These are phyloP conservation scores for Latrodectus hesperus DNA, from an alignment of 2,888 invertebrate species.

Conservation along the genomic window DNA sequence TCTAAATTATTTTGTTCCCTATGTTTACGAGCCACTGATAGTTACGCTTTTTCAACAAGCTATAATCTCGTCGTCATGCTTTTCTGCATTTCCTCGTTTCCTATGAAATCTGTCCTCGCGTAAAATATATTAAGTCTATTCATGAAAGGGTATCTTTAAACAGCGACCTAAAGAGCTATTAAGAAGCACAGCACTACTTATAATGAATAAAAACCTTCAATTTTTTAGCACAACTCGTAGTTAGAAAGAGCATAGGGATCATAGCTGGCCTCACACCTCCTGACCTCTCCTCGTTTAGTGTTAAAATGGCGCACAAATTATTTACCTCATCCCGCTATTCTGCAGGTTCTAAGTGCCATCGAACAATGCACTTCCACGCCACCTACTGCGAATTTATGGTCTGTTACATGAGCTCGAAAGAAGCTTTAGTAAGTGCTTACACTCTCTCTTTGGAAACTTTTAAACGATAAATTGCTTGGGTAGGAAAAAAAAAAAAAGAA, in stretches of 20 bases:
- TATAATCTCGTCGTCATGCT: no score
- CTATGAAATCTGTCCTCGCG: no score
- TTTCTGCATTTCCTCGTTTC: no score
- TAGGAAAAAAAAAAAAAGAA: no score
- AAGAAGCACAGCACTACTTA: background rate
- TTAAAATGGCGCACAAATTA: conserved; percentile 44
- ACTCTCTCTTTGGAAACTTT: conserved; percentile 31
- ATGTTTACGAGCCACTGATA: no score
- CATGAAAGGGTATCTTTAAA: background rate
- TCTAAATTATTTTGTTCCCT: no score
- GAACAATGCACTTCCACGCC: conserved; percentile 38
- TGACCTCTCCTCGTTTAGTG: conserved; percentile 31
- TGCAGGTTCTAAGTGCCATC: conserved; percentile 42
- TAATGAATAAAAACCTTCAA: conserved; percentile 29
- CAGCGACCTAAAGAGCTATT: background rate
- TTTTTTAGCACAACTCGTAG: conserved; percentile 40
- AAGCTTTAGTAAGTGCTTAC: conserved; percentile 21
- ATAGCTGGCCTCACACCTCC: conserved; percentile 5
- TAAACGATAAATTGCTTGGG: conserved; percentile 3
- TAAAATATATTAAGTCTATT: no score
- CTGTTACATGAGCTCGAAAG: conserved; percentile 46
- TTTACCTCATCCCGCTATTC: conserved; percentile 29
- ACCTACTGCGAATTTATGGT: conserved; percentile 49
- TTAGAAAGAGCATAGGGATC: conserved; percentile 36
- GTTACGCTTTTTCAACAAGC: no score